Evolutionary conservation across 2,888 invertebrate species (phyloP).

Genomic region (Acrobasis repandana): DNA sequence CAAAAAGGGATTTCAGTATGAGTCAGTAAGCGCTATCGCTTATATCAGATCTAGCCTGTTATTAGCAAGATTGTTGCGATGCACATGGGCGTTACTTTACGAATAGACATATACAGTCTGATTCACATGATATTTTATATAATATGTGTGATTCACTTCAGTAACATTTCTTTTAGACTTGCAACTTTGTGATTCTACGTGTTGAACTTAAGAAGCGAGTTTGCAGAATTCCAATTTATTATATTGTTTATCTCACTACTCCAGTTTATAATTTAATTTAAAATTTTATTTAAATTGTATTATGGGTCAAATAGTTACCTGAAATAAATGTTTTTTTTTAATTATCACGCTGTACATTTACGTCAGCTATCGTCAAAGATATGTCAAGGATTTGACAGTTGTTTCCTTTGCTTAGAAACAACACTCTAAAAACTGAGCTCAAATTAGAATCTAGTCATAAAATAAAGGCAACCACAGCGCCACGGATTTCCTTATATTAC

Average conservation of each 20-base stretch:
- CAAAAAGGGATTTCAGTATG: not conserved
- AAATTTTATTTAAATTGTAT: too few relatives aligned
- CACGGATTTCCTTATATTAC: slow-evolving; percentile 13
- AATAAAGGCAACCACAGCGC: slow-evolving; percentile 12
- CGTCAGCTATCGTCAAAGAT: too few relatives aligned
- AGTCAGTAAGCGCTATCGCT: slow-evolving; percentile 26
- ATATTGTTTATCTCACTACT: too few relatives aligned
- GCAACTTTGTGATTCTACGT: too few relatives aligned
- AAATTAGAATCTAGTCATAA: not conserved
- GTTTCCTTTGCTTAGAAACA: too few relatives aligned
- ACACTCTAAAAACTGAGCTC: not conserved
- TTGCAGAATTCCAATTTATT: too few relatives aligned
- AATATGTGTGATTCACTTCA: slow-evolving; percentile 1
- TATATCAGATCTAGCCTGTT: slow-evolving; percentile 31
- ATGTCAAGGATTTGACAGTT: too few relatives aligned
- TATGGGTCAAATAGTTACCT: too few relatives aligned
- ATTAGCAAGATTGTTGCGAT: slow-evolving; percentile 39
- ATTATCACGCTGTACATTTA: not conserved
- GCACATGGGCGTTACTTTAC: slow-evolving; percentile 33
- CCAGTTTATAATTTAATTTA: not conserved
- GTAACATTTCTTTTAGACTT: not conserved
- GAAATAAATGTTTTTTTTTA: too few relatives aligned
- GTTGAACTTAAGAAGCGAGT: too few relatives aligned
- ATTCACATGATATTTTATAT: not conserved
- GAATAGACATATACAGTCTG: slow-evolving; percentile 34